phyloP scores from a whole-genome alignment of 2,797 vertebrate species.

The Smutsia gigantea region DNA sequence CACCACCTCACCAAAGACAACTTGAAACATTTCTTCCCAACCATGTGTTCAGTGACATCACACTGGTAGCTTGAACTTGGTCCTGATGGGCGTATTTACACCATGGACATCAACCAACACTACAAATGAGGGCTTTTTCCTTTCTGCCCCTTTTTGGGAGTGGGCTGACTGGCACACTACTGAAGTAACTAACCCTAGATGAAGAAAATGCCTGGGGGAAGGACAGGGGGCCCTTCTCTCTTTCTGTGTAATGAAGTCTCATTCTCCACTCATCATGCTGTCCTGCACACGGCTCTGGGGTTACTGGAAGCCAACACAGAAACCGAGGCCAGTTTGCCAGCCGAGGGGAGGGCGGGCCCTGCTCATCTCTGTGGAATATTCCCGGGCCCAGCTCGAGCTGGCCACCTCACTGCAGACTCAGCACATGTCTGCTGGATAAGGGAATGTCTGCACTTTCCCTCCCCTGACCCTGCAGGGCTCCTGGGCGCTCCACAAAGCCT shows the following conservation, averaged over 20 bases:
- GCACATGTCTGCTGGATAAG: rapidly evolving
- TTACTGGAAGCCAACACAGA: background rate
- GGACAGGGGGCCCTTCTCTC: too few relatives aligned
- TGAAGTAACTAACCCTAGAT: background rate
- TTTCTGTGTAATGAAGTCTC: background rate
- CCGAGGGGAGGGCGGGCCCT: too few relatives aligned
- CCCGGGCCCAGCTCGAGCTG: too few relatives aligned
- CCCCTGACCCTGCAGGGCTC: too few relatives aligned
- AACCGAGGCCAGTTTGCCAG: background rate
- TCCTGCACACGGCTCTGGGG: background rate
- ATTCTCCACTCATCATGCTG: background rate
- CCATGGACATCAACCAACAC: background rate
- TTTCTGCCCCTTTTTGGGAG: background rate
- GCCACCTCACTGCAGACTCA: too few relatives aligned
- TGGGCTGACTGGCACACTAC: background rate
- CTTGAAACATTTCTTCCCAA: background rate
- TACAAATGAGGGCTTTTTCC: background rate
- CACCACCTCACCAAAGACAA: background rate
- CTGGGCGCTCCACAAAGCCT: background rate
- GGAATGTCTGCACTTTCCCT: rapidly evolving
- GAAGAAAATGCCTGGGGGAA: background rate
- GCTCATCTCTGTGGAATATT: background rate
- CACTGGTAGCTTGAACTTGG: background rate
- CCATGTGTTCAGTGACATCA: background rate
- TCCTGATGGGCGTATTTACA: background rate